A percentile compares a stretch with the other conserved stretches of the same genome.
phyloP scores from a whole-genome alignment of 37 sponge, comb jelly and placozoan species.

The Hormiphora californensis region DNA sequence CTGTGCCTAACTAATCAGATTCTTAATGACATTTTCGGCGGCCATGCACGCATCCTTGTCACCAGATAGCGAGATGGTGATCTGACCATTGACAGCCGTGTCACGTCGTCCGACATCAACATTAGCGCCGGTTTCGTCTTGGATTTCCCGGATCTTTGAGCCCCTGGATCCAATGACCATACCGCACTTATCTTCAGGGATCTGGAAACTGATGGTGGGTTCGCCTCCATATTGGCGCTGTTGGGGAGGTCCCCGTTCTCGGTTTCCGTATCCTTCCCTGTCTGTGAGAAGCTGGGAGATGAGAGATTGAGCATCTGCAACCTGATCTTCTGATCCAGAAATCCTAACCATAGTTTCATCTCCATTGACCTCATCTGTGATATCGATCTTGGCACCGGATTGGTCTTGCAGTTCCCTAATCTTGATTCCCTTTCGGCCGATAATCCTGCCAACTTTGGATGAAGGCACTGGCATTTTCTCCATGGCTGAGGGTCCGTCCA shows the following conservation, averaged over 20 bases:
- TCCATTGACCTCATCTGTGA: background rate
- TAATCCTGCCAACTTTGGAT: conserved; percentile 18
- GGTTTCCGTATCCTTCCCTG: too few relatives aligned
- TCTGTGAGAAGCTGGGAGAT: background rate
- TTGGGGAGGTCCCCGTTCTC: conserved; percentile 1
- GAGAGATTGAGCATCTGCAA: conserved; percentile 2
- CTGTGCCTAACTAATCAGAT: too few relatives aligned
- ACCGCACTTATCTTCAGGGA: background rate
- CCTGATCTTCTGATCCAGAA: background rate
- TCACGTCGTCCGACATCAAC: conserved; percentile 7
- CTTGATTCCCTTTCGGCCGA: conserved; percentile 41
- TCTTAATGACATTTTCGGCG: background rate
- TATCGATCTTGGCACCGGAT: background rate
- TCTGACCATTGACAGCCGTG: background rate
- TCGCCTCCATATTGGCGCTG: background rate
- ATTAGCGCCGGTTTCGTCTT: conserved; percentile 24
- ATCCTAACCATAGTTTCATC: background rate
- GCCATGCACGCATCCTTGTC: background rate
- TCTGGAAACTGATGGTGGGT: background rate
- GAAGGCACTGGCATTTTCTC: conserved; percentile 13
- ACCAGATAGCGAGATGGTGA: conserved; percentile 3
- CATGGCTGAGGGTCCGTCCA: background rate
- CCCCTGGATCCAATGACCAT: conserved; percentile 4
- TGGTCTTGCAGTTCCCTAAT: background rate
- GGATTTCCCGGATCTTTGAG: background rate